phyloP scores from a whole-genome alignment of 2,888 invertebrate genomes.

The Tenthredo notha region DNA sequence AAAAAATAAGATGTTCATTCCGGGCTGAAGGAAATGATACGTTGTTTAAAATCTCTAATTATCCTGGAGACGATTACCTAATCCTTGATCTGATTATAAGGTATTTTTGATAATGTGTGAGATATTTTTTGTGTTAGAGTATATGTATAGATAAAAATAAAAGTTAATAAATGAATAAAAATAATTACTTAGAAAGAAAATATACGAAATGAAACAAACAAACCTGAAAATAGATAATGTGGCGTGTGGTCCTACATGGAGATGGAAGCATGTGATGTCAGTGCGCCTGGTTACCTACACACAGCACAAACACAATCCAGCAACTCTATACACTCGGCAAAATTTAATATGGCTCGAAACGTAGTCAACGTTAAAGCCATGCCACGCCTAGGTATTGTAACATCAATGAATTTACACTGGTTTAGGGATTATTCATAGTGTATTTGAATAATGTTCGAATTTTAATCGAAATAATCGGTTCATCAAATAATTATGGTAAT shows the following conservation, averaged over 20 bases:
- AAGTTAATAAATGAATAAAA: slow-evolving; percentile 55
- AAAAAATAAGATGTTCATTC: background rate
- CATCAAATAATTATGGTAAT: background rate
- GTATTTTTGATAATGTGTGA: background rate
- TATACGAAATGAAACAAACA: slow-evolving; percentile 71
- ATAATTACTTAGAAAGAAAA: slow-evolving; percentile 58
- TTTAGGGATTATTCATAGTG: background rate
- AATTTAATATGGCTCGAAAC: slow-evolving; percentile 46
- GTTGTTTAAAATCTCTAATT: background rate
- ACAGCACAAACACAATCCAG: slow-evolving; percentile 76
- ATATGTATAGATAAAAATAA: background rate
- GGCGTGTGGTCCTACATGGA: slow-evolving; percentile 73
- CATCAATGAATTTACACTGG: slow-evolving; percentile 29
- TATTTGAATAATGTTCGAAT: background rate
- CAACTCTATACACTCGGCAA: slow-evolving; percentile 69
- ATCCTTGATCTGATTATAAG: background rate
- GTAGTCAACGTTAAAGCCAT: slow-evolving; percentile 37
- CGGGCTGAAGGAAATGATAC: background rate
- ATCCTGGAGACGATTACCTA: background rate
- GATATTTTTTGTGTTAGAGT: background rate
- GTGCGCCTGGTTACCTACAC: slow-evolving; percentile 77
- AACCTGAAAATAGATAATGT: slow-evolving; percentile 75
- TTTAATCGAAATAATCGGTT: background rate
- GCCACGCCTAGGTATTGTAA: slow-evolving; percentile 29
- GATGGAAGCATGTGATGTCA: slow-evolving; percentile 74